phyloP scores from a whole-genome alignment of 2,888 invertebrate species.

The Heterodera filipjevi region DNA sequence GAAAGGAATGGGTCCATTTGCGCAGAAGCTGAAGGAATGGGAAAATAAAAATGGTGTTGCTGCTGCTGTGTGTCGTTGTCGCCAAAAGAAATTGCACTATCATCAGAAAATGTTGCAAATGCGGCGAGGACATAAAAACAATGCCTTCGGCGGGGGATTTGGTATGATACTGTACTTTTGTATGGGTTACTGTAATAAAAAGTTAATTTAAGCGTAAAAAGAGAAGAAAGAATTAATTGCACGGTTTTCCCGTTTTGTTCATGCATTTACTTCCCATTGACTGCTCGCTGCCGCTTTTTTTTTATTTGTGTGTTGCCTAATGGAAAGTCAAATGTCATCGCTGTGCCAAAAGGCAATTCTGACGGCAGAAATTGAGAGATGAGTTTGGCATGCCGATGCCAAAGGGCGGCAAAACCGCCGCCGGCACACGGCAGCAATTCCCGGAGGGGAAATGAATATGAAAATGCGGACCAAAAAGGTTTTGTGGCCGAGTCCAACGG shows the following conservation, averaged over 20 bases:
- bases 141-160: too few species aligned
- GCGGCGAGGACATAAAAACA: too few species aligned
- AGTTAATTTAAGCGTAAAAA: too few species aligned
- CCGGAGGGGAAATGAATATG: slow-evolving; percentile 10
- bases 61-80: background rate
- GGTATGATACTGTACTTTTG: too few species aligned
- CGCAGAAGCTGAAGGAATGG: background rate
- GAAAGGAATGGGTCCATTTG: too few species aligned
- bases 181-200: too few species aligned
- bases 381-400: background rate
- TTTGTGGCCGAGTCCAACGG: background rate
- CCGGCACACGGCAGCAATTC: slow-evolving; percentile 8
- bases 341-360: slow-evolving; percentile 7
- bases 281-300: background rate
- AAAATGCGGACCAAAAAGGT: slow-evolving; percentile 3
- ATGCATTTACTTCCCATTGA: too few species aligned
- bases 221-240: too few species aligned
- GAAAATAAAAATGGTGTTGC: background rate
- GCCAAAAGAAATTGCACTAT: too few species aligned
- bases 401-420: background rate
- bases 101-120: too few species aligned
- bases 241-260: too few species aligned
- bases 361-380: slow-evolving; percentile 12
- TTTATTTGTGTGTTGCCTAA: background rate
- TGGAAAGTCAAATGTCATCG: slow-evolving; percentile 12